Percentiles rank a stretch among this genome's conserved stretches.
Evolutionary conservation across 2,888 invertebrate genomes (phyloP).

Genomic region (Brenthis hecate): DNA sequence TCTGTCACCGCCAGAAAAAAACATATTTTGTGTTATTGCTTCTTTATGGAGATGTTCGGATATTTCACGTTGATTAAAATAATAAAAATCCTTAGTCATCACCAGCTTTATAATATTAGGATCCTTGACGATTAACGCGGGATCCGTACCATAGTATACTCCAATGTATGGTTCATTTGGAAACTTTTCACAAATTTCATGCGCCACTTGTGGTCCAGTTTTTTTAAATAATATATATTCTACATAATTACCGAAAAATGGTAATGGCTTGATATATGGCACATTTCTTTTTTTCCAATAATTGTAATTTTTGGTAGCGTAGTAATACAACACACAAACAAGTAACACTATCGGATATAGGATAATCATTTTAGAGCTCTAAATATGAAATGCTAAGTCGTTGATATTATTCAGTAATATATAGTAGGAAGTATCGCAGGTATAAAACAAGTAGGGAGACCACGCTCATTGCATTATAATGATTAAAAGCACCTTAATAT

Average conservation of each 20-base stretch:
- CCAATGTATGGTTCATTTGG: constrained; percentile 60
- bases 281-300: constrained; percentile 61
- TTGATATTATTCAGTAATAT: neutral
- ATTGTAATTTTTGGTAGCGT: constrained; percentile 30
- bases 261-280: constrained; percentile 48
- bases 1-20: constrained; percentile 55
- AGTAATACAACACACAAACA: constrained; percentile 13
- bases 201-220: constrained; percentile 44
- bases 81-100: constrained; percentile 62
- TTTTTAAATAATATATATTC: constrained; percentile 52
- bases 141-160: constrained; percentile 60
- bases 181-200: constrained; percentile 53
- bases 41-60: constrained; percentile 54
- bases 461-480: too few relatives aligned
- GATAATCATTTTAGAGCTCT: constrained; percentile 4
- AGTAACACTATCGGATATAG: neutral
- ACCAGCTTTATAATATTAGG: constrained; percentile 58
- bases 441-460: too few relatives aligned
- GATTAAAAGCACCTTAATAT: too few relatives aligned
- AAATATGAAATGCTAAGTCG: neutral
- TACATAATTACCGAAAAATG: constrained; percentile 60
- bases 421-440: too few relatives aligned
- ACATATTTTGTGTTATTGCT: constrained; percentile 51
- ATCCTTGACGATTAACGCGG: constrained; percentile 58
- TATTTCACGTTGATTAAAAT: constrained; percentile 59